Percentiles rank a stretch among this genome's conserved stretches.
These are phyloP conservation scores for Emydura subglobosa DNA, from an alignment of 2,113 vertebrate genomes.

Conservation along the genomic window DNA sequence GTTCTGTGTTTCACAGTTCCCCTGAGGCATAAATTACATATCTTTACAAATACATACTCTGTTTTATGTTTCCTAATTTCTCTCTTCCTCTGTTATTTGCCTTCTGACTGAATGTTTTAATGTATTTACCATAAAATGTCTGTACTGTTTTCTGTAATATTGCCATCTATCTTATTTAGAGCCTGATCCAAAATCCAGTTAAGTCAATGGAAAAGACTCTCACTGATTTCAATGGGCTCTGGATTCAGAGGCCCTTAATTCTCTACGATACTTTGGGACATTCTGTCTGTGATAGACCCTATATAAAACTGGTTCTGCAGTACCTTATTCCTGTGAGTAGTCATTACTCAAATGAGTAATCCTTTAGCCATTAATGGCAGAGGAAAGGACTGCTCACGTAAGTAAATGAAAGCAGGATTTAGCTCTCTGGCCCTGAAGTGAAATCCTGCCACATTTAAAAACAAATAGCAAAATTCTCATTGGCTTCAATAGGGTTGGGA, in stretches of 20 bases:
- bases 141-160: background rate
- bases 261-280: background rate
- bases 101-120: background rate
- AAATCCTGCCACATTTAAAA: rapidly evolving
- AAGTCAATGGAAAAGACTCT: background rate
- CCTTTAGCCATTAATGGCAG: background rate
- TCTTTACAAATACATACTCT: background rate
- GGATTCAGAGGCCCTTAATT: background rate
- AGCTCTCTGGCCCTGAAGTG: rapidly evolving
- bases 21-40: background rate
- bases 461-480: rapidly evolving
- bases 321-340: background rate
- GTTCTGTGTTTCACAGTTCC: background rate
- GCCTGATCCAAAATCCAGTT: background rate
- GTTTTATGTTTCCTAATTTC: background rate
- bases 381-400: background rate
- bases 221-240: background rate
- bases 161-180: background rate
- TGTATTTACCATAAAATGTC: background rate
- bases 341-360: background rate
- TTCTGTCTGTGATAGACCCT: background rate
- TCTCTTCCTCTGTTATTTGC: background rate
- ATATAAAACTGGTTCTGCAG: background rate
- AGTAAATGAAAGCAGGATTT: background rate
- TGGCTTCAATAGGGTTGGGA: background rate